Evolutionary conservation across 2,113 vertebrate genomes (phyloP).

Genomic region (Pardalotus punctatus): DNA sequence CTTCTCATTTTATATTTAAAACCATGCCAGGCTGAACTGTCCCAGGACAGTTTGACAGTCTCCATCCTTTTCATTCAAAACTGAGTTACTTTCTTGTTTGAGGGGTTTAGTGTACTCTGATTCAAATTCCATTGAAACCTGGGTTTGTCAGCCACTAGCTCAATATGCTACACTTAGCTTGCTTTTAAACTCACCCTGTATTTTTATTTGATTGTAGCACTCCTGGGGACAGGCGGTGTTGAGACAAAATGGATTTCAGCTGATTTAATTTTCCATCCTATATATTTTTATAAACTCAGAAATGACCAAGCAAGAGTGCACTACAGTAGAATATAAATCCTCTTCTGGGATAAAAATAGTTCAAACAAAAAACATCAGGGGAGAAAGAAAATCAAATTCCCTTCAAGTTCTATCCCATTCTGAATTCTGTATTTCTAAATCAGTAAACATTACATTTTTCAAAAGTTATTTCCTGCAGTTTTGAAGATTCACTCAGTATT

Average conservation of each 20-base stretch:
- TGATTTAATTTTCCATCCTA: slow-evolving; percentile 66
- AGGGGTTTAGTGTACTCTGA: not conserved
- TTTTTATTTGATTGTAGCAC: slow-evolving; percentile 56
- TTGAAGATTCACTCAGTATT: not conserved
- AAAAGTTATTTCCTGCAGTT: not conserved
- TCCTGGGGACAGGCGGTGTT: slow-evolving; percentile 4
- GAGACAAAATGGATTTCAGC: slow-evolving; percentile 65
- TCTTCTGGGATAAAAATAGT: slow-evolving; percentile 48
- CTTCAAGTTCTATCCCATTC: not conserved
- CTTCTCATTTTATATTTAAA: not conserved
- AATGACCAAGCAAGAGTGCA: slow-evolving; percentile 31
- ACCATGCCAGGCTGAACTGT: not conserved
- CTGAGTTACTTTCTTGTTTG: not conserved
- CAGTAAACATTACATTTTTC: not conserved
- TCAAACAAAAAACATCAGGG: not conserved
- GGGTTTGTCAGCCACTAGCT: not conserved
- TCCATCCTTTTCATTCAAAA: not conserved
- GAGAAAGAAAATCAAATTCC: slow-evolving; percentile 1
- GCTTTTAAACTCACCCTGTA: slow-evolving; percentile 34
- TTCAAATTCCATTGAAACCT: not conserved
- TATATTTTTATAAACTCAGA: slow-evolving; percentile 63
- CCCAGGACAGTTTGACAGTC: not conserved
- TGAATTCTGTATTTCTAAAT: slow-evolving; percentile 38
- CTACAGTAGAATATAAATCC: slow-evolving; percentile 43
- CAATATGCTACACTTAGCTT: slow-evolving; percentile 41